phyloP scores from a whole-genome alignment of 64 coral and sea anemone species.

The Stylophora pistillata region DNA sequence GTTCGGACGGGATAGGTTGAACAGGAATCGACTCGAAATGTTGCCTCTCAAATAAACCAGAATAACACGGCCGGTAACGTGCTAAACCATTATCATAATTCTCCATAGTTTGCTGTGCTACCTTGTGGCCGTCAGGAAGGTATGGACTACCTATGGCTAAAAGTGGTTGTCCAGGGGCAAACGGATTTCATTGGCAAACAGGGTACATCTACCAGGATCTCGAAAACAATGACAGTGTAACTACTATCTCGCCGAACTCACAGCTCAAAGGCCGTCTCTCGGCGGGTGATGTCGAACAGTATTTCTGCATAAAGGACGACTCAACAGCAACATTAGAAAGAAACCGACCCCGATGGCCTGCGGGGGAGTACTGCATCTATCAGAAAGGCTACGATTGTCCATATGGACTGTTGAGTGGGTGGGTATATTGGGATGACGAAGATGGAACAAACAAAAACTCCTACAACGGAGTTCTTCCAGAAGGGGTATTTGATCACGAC shows the following conservation, averaged over 20 bases:
- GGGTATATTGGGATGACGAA: conserved; percentile 63
- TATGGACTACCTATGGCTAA: conserved; percentile 61
- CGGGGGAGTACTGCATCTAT: conserved; percentile 71
- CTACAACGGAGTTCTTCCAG: conserved; percentile 62
- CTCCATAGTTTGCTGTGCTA: not conserved
- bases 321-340: not conserved
- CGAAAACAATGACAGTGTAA: not conserved
- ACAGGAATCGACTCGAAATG: too few species aligned
- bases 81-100: not conserved
- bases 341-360: conserved; percentile 57
- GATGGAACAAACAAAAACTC: conserved; percentile 72
- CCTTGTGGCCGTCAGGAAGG: conserved; percentile 39
- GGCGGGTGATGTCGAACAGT: conserved; percentile 42
- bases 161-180: conserved; percentile 22
- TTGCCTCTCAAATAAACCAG: too few species aligned
- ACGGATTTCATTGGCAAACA: conserved; percentile 19
- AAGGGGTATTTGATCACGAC: conserved; percentile 67
- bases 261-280: conserved; percentile 12
- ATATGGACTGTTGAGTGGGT: conserved; percentile 46
- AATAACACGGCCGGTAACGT: too few species aligned
- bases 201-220: conserved; percentile 55
- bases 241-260: conserved; percentile 1
- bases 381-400: conserved; percentile 58
- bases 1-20: too few species aligned
- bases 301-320: conserved; percentile 72